Percentiles rank a stretch among this genome's conserved stretches.
Evolutionary conservation across 2,888 invertebrate species (phyloP).

Genomic region (Chesias legatella): DNA sequence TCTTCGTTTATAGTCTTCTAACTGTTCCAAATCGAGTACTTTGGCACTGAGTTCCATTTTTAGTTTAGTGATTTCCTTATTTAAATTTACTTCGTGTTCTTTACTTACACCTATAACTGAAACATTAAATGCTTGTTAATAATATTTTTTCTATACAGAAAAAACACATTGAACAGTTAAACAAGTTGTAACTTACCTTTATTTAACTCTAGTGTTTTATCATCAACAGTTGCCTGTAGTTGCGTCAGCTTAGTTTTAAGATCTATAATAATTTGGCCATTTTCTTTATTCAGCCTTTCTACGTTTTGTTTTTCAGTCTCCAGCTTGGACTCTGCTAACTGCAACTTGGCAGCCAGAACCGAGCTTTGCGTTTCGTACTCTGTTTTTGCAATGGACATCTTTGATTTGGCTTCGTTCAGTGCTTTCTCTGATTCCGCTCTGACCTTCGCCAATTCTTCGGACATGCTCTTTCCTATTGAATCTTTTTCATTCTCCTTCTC

Average conservation of each 20-base stretch:
- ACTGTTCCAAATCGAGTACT: slow-evolving; percentile 75
- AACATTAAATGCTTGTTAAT: slow-evolving; percentile 28
- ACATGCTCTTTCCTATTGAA: slow-evolving; percentile 72
- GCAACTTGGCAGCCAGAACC: slow-evolving; percentile 73
- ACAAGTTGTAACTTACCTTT: slow-evolving; percentile 54
- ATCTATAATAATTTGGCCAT: slow-evolving; percentile 71
- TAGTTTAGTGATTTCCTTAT: slow-evolving; percentile 75
- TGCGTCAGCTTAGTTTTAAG: slow-evolving; percentile 67
- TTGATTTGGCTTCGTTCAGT: slow-evolving; percentile 79
- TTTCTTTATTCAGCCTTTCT: slow-evolving; percentile 70
- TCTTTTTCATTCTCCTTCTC: slow-evolving; percentile 77
- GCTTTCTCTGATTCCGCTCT: slow-evolving; percentile 76
- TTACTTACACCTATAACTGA: slow-evolving; percentile 67
- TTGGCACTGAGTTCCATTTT: slow-evolving; percentile 79
- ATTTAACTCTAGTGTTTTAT: slow-evolving; percentile 73
- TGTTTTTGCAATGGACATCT: slow-evolving; percentile 83
- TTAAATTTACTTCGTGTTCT: slow-evolving; percentile 72
- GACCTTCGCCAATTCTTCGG: slow-evolving; percentile 65
- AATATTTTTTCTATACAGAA: not conserved
- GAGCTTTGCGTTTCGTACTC: slow-evolving; percentile 82
- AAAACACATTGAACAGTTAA: not conserved
- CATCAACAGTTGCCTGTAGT: slow-evolving; percentile 72
- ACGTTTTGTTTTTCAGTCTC: slow-evolving; percentile 69
- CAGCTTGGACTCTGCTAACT: slow-evolving; percentile 74
- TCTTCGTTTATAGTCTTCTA: slow-evolving; percentile 65